A percentile compares a stretch with the other conserved stretches of the same genome.
phyloP scores from a whole-genome alignment of 2,888 invertebrate species.

The Lasioglossum oenotherae region DNA sequence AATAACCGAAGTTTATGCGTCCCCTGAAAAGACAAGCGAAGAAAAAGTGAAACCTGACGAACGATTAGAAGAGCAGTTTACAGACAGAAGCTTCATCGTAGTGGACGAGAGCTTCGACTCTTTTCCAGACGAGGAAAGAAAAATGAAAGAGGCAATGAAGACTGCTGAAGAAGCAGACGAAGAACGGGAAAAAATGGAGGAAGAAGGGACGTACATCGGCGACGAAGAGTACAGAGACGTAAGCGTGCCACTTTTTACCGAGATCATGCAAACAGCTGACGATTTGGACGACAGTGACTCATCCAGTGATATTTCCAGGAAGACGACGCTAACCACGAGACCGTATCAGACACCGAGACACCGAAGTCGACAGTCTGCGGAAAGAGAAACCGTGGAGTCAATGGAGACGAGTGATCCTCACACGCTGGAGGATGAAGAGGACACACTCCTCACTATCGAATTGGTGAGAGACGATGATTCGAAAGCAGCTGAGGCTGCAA shows the following conservation, averaged over 20 bases:
- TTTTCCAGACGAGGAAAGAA: neutral
- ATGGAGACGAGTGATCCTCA: conserved; percentile 14
- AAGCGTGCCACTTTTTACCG: conserved; percentile 67
- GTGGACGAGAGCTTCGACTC: neutral
- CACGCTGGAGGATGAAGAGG: conserved; percentile 26
- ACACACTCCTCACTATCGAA: conserved; percentile 26
- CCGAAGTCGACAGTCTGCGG: conserved; percentile 54
- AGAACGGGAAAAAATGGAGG: neutral
- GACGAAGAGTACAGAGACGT: conserved; percentile 52
- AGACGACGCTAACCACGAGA: conserved; percentile 78
- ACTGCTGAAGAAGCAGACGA: neutral
- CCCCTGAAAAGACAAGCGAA: neutral
- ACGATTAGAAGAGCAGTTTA: neutral
- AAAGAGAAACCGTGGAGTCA: conserved; percentile 45
- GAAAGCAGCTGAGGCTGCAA: neutral
- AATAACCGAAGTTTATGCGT: conserved; percentile 3
- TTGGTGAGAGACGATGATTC: conserved; percentile 16
- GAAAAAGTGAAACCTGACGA: conserved; percentile 10
- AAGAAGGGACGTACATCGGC: neutral
- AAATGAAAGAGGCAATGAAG: neutral
- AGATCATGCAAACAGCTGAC: conserved; percentile 63
- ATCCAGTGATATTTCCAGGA: conserved; percentile 80
- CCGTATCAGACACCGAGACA: conserved; percentile 79
- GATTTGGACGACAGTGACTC: conserved; percentile 78
- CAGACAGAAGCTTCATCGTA: neutral